These are phyloP conservation scores for Danio albolineatus DNA, from an alignment of 2,797 vertebrate species.

Conservation along the genomic window DNA sequence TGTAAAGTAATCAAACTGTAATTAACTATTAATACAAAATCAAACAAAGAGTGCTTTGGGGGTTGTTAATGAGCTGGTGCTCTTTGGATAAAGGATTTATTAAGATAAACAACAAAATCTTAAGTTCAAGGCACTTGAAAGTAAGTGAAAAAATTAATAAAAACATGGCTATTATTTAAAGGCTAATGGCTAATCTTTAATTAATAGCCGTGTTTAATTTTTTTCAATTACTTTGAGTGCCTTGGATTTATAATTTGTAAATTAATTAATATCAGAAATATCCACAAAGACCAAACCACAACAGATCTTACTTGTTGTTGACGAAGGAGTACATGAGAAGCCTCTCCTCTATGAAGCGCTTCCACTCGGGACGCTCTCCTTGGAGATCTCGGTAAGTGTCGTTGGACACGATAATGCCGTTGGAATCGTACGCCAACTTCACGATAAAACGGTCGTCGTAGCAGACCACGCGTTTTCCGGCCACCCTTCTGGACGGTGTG, in stretches of 20 bases:
- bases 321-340: slow-evolving; percentile 83
- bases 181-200: too few relatives aligned
- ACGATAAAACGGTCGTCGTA: slow-evolving; percentile 82
- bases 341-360: slow-evolving; percentile 77
- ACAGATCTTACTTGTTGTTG: slow-evolving; percentile 75
- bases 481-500: slow-evolving; percentile 75
- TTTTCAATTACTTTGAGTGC: too few relatives aligned
- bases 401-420: slow-evolving; percentile 80
- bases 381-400: slow-evolving; percentile 82
- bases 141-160: too few relatives aligned
- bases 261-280: too few relatives aligned
- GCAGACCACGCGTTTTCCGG: slow-evolving; percentile 78
- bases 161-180: not conserved
- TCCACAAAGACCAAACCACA: not conserved
- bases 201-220: too few relatives aligned
- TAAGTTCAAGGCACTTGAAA: too few relatives aligned
- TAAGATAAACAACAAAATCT: too few relatives aligned
- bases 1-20: not conserved
- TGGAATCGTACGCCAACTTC: slow-evolving; percentile 72
- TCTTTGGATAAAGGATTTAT: too few relatives aligned
- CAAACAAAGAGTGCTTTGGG: too few relatives aligned
- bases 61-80: too few relatives aligned
- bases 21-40: not conserved
- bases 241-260: too few relatives aligned
- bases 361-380: slow-evolving; percentile 77